Conservation (phyloP, 2,113 vertebrate species). For the Menura novaehollandiae region DNA sequence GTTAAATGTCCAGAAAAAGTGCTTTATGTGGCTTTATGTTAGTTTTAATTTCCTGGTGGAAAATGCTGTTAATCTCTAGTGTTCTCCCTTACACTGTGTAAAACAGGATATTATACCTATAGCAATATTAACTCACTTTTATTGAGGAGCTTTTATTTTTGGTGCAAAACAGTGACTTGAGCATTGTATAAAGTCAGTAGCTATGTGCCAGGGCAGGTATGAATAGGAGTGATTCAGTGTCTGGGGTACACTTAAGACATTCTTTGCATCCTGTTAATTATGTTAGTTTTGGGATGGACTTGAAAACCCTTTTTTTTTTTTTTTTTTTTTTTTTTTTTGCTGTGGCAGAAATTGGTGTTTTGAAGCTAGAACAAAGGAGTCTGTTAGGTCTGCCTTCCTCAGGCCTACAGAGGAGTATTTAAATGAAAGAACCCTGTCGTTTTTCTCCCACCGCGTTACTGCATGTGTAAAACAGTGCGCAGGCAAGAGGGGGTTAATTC, state of each 20-base stretch:
- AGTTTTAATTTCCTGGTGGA: slow-evolving; percentile 62
- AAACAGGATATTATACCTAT: slow-evolving; percentile 47
- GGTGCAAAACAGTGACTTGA: neutral
- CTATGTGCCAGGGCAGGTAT: neutral
- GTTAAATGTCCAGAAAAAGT: slow-evolving; percentile 41
- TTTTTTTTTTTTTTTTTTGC: neutral
- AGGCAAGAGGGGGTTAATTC: slow-evolving; percentile 84
- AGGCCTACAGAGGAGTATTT: neutral
- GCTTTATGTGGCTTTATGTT: slow-evolving; percentile 37
- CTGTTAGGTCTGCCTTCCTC: slow-evolving; percentile 30
- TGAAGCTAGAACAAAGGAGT: slow-evolving; percentile 64
- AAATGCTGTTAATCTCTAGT: slow-evolving; percentile 48
- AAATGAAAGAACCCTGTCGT: slow-evolving; percentile 10
- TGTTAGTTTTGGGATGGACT: slow-evolving; percentile 46
- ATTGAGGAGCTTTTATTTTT: slow-evolving; percentile 46
- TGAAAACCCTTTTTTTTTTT: slow-evolving; percentile 2
- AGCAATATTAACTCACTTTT: slow-evolving; percentile 44
- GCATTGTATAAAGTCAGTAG: neutral
- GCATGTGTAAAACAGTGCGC: slow-evolving; percentile 39
- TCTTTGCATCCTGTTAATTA: slow-evolving; percentile 20
- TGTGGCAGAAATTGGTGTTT: slow-evolving; percentile 48
- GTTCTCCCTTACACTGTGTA: slow-evolving; percentile 29
- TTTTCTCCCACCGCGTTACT: neutral
- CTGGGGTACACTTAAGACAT: neutral
- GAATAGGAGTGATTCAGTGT: neutral